These are phyloP conservation scores for Willisornis vidua DNA, from an alignment of 2,113 vertebrate genomes.

Conservation along the genomic window DNA sequence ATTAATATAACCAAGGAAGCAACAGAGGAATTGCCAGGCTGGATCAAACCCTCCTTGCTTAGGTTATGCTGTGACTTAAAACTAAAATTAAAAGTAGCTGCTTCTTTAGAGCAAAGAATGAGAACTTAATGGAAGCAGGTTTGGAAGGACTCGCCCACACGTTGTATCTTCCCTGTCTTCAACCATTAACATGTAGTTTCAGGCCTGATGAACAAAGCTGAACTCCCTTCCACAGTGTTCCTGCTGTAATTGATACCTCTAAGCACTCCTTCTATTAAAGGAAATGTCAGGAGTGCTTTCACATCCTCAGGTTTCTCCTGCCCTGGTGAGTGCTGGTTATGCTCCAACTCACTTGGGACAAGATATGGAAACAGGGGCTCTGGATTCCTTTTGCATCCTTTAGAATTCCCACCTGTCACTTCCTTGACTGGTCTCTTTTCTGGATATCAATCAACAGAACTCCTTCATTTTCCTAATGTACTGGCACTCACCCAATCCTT, in stretches of 20 bases:
- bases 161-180: background rate
- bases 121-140: background rate
- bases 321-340: background rate
- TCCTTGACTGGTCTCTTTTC: background rate
- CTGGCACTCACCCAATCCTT: background rate
- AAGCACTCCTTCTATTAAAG: background rate
- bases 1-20: background rate
- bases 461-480: background rate
- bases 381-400: background rate
- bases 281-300: background rate
- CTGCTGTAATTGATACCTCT: background rate
- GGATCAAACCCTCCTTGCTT: background rate
- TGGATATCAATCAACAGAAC: background rate
- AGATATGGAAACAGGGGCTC: background rate
- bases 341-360: background rate
- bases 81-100: background rate
- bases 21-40: background rate
- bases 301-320: background rate
- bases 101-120: background rate
- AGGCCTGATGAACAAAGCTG: background rate
- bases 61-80: background rate
- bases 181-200: background rate
- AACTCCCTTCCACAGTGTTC: background rate
- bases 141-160: background rate
- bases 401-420: background rate